phyloP scores from a whole-genome alignment of 1,140 invertebrate species.

The Muscidifurax raptorellus region DNA sequence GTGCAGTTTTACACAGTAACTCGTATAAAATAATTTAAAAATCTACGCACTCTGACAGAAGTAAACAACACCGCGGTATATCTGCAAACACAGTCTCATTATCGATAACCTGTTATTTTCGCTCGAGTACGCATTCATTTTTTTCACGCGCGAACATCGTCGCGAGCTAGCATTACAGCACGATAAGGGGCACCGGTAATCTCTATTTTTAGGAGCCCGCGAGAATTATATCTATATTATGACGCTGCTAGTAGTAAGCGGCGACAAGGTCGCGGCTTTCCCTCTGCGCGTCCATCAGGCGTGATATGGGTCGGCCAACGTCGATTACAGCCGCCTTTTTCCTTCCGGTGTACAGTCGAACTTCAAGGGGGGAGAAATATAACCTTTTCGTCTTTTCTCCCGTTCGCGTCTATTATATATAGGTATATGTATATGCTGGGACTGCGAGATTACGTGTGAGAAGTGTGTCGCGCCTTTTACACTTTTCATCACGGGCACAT shows the following conservation, averaged over 20 bases:
- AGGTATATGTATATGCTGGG: neutral
- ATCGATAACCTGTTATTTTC: neutral
- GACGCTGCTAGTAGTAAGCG: neutral
- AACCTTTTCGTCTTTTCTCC: neutral
- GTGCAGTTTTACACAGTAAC: too few species aligned
- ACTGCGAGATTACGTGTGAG: neutral
- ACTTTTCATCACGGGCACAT: neutral
- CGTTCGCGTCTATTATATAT: too few species aligned
- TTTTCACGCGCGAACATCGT: neutral
- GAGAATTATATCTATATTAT: conserved; percentile 58
- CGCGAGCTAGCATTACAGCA: neutral
- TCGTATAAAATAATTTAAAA: too few species aligned
- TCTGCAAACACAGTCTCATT: neutral
- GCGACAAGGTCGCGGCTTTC: conserved; percentile 1
- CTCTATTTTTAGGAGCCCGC: conserved; percentile 65
- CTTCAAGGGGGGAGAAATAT: conserved; percentile 1
- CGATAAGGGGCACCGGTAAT: conserved; percentile 56
- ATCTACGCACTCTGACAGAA: too few species aligned
- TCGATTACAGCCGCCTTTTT: neutral
- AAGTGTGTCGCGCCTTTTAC: neutral
- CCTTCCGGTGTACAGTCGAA: neutral
- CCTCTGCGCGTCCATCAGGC: neutral
- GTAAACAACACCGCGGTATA: too few species aligned
- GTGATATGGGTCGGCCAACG: neutral
- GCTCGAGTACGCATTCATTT: neutral